Evolutionary conservation across 2,797 vertebrate genomes (phyloP).

Genomic region (Sebastes trivittatus): DNA sequence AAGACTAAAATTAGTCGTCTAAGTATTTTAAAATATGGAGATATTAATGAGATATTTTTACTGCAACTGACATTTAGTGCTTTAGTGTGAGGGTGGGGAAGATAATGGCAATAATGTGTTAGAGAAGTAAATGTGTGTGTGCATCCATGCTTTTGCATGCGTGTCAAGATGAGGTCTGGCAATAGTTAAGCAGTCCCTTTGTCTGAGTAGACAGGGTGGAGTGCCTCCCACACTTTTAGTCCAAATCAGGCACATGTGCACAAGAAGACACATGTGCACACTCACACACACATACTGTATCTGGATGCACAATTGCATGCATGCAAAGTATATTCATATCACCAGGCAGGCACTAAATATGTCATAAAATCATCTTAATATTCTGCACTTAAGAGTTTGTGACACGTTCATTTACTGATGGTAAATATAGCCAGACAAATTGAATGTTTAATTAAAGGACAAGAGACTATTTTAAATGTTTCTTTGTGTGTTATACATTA

Average conservation of each 20-base stretch:
- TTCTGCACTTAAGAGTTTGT: background rate
- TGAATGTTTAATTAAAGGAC: background rate
- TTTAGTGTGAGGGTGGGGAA: background rate
- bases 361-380: background rate
- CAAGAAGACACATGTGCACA: constrained; percentile 6
- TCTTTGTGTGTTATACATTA: background rate
- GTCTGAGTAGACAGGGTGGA: constrained; percentile 68
- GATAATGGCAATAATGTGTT: background rate
- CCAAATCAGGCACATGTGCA: constrained; percentile 43
- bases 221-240: constrained; percentile 49
- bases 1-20: too few species aligned
- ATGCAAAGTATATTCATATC: constrained; percentile 24
- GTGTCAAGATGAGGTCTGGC: constrained; percentile 62
- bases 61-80: background rate
- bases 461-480: background rate
- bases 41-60: background rate
- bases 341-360: background rate
- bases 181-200: constrained; percentile 68
- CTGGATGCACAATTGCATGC: background rate
- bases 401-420: background rate
- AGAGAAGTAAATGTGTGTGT: background rate
- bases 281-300: background rate
- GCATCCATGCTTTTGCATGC: constrained; percentile 19
- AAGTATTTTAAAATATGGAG: background rate
- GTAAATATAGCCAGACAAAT: background rate